Evolutionary conservation across 2,888 invertebrate genomes (phyloP), one percentile per base, ranked within the genome.

Genomic region (Rhimphoctona megacephalus): DNA sequence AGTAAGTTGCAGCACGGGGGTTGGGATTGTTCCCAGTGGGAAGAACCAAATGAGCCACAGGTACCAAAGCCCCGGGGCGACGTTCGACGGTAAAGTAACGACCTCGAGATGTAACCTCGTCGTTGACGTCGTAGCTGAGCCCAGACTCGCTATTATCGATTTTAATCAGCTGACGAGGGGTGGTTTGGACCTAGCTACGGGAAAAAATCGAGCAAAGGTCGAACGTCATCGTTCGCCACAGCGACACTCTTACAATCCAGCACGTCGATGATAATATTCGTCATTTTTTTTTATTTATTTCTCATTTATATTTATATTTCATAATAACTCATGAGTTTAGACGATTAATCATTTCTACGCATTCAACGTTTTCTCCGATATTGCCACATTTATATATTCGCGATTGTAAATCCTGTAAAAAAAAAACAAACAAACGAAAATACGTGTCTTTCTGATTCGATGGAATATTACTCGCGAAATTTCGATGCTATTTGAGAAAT

Each of bases 91-190:
- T 77, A 91, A 91, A 86, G 22, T 39, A 82, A 88, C 88, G 83
- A 85, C 89, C 80, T 86, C 84, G 78, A 86, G 90, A 69, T 83
- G 73, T 46, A 85, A 82, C 91, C 90, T 84, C 91, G 90, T 93
- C 93, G 57, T 88, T 67, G 83, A 76, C 54, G 74, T 74, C 82
- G 81, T 74, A 11, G 86, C 88, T 84, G 91, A 96, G 91, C 96
- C 97, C n/a, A 95, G 96, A 91, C 95, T 97, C 86, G 96, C 96
- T 39, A 97, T 97, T 90, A 97, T 97, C 88, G 97, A 97, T 95
- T 96, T 97, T 92, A 97, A 97, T 95, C 95, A 96, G 93, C 95
- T 97, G 92, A 96, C 96, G 8, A 95, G 96, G 77, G 96, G 96
- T 52, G 96, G 96, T 81, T 94, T 96, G 72, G 96, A 96, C 84